phyloP scores from a whole-genome alignment of 2,888 invertebrate genomes.

The Thymelicus sylvestris region DNA sequence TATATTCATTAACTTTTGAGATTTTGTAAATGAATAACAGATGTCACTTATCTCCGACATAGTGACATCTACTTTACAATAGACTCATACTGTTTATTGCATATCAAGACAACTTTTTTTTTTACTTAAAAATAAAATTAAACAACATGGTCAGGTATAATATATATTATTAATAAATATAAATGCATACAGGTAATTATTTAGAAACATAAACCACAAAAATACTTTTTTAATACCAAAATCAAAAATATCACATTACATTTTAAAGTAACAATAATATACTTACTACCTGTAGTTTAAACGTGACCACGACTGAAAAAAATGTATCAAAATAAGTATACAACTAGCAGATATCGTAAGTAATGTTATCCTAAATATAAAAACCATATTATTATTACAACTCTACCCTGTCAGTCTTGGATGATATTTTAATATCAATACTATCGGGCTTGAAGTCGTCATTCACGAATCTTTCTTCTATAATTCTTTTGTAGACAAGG shows the following conservation, averaged over 20 bases:
- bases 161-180: neutral
- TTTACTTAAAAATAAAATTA: too few species aligned
- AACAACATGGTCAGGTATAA: neutral
- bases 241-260: neutral
- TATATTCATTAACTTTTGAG: neutral
- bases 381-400: neutral
- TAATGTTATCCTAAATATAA: too few species aligned
- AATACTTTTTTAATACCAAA: neutral
- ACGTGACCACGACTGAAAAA: too few species aligned
- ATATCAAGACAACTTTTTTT: too few species aligned
- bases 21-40: neutral
- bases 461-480: slow-evolving; percentile 58
- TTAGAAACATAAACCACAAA: neutral
- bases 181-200: neutral
- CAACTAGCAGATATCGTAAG: too few species aligned
- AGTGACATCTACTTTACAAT: neutral
- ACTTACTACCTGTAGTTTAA: too few species aligned
- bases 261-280: neutral
- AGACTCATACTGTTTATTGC: too few species aligned
- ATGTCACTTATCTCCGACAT: neutral
- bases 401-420: slow-evolving; percentile 16
- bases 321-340: too few species aligned
- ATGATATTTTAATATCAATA: slow-evolving; percentile 29
- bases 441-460: slow-evolving; percentile 57
- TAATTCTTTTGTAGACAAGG: slow-evolving; percentile 75